phyloP scores from a whole-genome alignment of 2,797 vertebrate species.

The Clarias laeviceps region DNA sequence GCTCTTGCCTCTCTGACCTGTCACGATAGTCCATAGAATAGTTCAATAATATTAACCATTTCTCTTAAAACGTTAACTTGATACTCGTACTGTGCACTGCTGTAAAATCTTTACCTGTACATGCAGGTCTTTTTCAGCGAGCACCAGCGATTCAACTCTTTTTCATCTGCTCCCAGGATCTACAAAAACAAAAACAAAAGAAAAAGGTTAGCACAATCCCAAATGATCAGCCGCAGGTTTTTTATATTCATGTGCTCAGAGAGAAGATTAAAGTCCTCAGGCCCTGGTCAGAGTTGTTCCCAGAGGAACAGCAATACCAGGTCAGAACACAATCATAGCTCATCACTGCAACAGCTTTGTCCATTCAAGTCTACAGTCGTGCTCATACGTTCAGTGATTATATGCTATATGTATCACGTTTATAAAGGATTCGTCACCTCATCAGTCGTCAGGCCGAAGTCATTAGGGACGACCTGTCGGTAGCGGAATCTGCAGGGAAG shows the following conservation, averaged over 20 bases:
- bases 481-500: conserved; percentile 90
- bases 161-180: conserved; percentile 83
- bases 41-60: not conserved
- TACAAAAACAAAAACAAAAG: conserved; percentile 49
- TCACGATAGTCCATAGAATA: not conserved
- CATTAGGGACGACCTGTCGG: conserved; percentile 83
- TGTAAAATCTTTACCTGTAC: conserved; percentile 78
- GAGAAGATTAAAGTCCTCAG: conserved; percentile 81
- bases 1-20: conserved; percentile 85
- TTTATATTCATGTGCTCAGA: conserved; percentile 70
- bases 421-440: conserved; percentile 75
- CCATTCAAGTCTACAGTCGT: not conserved
- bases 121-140: conserved; percentile 92
- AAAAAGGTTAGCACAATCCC: not conserved
- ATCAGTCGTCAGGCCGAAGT: conserved; percentile 84
- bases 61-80: not conserved
- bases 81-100: not conserved
- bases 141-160: conserved; percentile 89
- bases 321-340: conserved; percentile 68
- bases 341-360: conserved; percentile 71
- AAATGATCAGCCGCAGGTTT: not conserved
- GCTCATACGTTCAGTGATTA: not conserved
- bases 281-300: conserved; percentile 76
- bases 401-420: not conserved
- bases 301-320: conserved; percentile 75